Base-by-base conservation (phyloP, 2,797 vertebrate species). In the Benthosema pterotum region DNA sequence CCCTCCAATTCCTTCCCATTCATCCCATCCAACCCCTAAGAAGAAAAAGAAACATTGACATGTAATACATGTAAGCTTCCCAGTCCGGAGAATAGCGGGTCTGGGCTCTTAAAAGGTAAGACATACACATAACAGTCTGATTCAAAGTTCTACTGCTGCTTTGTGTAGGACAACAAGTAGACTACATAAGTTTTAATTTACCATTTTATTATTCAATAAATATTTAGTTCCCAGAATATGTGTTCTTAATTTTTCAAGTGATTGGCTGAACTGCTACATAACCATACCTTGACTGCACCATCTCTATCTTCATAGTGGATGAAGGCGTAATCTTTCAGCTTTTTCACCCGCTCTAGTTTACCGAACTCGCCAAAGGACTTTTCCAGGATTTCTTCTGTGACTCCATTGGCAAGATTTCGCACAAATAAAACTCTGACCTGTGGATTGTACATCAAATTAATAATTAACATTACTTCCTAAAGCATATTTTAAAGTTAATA, bases 381-480 rank as follows among this genome's bases (percentile, higher is more conserved):
- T 92, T 98, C 96, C 92, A 98, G 91, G 69, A 95, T 94, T 81
- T 98, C 97, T 83, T 98, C 97, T 1, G 95, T 98, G 57, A 99
- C 96, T 1, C 95, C 94, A 66, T 96, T 96, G 57, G 96, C 94
- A 63, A 98, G 94, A 80, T 99, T 97, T 43, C 97, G 93, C 56
- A 98, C 96, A 85, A 99, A 98, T 67, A 99, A 82, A 67, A 98
- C 96, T 86, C 98, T 98, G 32, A 99, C 97, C 96, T 98, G 72
- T 2, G n/a, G 60, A 4, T 19, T 52, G 25, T 67, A 77, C 60
- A 63, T 6, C 2, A 46, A 13, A 16, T 5, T 11, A 25, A 47
- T 6, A 15, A 38, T 9, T 38, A 11, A 38, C 22, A 25, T 3
- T 25, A 38, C 8, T 11, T 38, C 8, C 32, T 11, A 9, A 2